phyloP scores from a whole-genome alignment of 2,113 vertebrate species.

The Erythrocercus mccallii region DNA sequence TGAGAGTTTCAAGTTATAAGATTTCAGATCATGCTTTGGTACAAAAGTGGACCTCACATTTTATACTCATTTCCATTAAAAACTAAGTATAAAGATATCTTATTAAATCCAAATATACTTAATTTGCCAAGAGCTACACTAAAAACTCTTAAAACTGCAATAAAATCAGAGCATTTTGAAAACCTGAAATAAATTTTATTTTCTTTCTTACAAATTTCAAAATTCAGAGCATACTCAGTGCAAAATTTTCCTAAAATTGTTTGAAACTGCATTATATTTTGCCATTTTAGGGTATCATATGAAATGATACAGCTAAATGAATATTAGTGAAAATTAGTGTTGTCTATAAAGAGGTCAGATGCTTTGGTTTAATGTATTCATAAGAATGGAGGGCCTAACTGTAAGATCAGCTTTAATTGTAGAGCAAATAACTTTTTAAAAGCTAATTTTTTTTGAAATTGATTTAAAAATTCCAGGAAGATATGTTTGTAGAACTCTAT shows the following conservation, averaged over 20 bases:
- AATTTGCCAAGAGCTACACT: neutral
- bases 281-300: neutral
- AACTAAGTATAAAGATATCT: neutral
- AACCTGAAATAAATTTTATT: neutral
- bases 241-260: neutral
- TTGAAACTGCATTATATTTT: neutral
- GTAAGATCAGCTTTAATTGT: neutral
- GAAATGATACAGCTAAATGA: neutral
- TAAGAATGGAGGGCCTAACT: neutral
- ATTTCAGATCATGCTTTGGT: neutral
- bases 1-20: neutral
- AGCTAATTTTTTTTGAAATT: neutral
- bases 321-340: neutral
- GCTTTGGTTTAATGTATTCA: neutral
- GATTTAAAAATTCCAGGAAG: neutral
- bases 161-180: neutral
- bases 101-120: neutral
- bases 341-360: neutral
- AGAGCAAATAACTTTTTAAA: neutral
- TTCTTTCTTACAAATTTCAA: neutral
- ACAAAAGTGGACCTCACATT: neutral
- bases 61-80: neutral
- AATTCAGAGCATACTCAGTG: neutral
- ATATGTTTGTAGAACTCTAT: neutral
- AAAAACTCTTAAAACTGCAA: neutral